Conservation (phyloP, 2,113 vertebrate species). For the Prinia subflava region DNA sequence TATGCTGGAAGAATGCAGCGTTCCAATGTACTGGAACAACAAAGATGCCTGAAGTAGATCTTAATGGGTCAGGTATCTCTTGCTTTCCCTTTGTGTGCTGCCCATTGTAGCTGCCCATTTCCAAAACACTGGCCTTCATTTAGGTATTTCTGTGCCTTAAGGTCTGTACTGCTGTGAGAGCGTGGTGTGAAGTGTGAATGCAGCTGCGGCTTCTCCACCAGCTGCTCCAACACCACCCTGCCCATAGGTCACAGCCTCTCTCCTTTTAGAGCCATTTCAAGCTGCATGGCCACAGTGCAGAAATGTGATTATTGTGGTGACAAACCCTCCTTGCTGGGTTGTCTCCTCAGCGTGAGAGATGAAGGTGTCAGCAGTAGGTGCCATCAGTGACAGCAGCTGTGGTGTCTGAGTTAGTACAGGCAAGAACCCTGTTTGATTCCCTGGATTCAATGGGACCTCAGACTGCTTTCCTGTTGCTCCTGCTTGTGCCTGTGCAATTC, state of each 20-base stretch:
- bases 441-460: background rate
- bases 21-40: background rate
- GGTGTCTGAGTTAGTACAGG: background rate
- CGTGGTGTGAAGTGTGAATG: background rate
- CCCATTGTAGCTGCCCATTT: background rate
- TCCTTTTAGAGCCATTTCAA: background rate
- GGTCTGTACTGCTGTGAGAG: too few relatives aligned
- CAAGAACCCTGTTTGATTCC: background rate
- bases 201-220: background rate
- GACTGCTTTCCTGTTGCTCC: background rate
- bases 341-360: background rate
- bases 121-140: background rate
- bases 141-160: background rate
- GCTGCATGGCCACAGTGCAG: background rate
- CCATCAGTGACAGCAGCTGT: background rate
- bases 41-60: background rate
- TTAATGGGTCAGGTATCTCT: background rate
- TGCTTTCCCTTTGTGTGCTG: background rate
- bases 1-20: background rate
- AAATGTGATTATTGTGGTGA: background rate
- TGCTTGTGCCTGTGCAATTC: background rate
- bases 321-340: background rate
- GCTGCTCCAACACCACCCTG: background rate
- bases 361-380: rapidly evolving
- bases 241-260: background rate